Evolutionary conservation across 2,888 invertebrate genomes (phyloP), one percentile per base, ranked within the genome.

Genomic region (Peribatodes rhomboidaria): DNA sequence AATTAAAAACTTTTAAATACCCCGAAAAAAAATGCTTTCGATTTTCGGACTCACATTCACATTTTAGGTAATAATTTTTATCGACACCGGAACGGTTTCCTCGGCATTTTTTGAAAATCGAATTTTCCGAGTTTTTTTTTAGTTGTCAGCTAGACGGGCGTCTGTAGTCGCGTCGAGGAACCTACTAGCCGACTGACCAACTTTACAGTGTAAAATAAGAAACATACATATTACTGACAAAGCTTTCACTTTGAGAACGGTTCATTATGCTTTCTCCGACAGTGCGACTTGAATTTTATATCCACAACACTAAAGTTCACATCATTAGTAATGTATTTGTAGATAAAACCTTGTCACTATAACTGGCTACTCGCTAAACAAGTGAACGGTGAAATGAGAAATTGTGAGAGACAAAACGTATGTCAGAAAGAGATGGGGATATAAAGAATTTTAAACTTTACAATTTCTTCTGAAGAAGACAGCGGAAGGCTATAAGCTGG

Each of bases 321-420:
- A 64, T 37, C 70, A 13, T 10, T n/a, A 35, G 7, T 52, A 41
- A 65, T 18, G 31, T 52, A 65, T 56, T 39, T 62, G 44, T 42
- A 52, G 53, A 57, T 78, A 73, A 82, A 82, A 89, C 91, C 81
- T 73, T 75, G 84, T 88, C 85, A 74, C 63, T 81, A 62, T 86
- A 74, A 83, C 69, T 67, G 64, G 58, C 61, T 72, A 89, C 84
- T 90, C 76, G 93, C 91, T 93, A 92, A 93, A 89, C 93, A 88
- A 91, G 92, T 92, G 92, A 93, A 90, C 92, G 93, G 93, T 92
- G 92, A 92, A 92, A 92, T 90, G 90, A 90, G 91, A 92, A 92
- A 92, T 92, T 90, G 89, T 88, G 86, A 83, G 86, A 88, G 90
- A 92, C 79, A 79, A 84, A 71, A 77, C 78, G 74, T 82, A 82